These are phyloP conservation scores for Neodiprion fabricii DNA, from an alignment of 1,140 invertebrate genomes.

Conservation along the genomic window DNA sequence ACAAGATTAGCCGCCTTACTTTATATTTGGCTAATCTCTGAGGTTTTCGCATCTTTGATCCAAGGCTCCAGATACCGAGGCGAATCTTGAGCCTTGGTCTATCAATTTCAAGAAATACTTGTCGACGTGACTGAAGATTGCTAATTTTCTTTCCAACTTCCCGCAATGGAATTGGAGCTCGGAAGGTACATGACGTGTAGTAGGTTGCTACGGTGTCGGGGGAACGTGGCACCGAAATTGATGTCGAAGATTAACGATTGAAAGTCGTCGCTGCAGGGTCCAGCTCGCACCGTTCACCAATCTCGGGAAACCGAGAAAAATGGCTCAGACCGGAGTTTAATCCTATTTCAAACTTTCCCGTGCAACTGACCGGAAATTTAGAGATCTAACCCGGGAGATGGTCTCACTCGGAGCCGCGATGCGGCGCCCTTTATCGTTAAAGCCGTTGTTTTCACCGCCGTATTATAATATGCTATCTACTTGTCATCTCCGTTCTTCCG, in stretches of 20 bases:
- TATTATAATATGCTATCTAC: too few species aligned
- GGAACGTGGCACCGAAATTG: background rate
- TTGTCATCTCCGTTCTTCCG: too few species aligned
- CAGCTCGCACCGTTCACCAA: background rate
- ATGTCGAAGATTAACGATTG: constrained; percentile 1
- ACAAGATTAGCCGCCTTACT: background rate
- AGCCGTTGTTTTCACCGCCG: too few species aligned
- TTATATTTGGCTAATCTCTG: background rate
- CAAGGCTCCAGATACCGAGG: background rate
- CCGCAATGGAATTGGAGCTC: too few species aligned
- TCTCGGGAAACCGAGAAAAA: background rate
- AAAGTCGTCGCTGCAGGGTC: background rate
- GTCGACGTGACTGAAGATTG: too few species aligned
- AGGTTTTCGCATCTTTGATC: background rate
- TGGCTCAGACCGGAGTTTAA: background rate
- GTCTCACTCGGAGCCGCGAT: background rate
- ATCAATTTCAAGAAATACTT: too few species aligned
- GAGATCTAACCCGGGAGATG: background rate
- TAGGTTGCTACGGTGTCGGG: background rate
- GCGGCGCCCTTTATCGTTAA: too few species aligned
- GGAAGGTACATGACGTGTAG: too few species aligned
- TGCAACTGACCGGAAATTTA: background rate
- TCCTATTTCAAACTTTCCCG: constrained; percentile 2
- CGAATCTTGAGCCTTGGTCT: too few species aligned
- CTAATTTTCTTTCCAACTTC: too few species aligned